Evolutionary conservation across 2,888 invertebrate species (phyloP).

Genomic region (Automeris io): DNA sequence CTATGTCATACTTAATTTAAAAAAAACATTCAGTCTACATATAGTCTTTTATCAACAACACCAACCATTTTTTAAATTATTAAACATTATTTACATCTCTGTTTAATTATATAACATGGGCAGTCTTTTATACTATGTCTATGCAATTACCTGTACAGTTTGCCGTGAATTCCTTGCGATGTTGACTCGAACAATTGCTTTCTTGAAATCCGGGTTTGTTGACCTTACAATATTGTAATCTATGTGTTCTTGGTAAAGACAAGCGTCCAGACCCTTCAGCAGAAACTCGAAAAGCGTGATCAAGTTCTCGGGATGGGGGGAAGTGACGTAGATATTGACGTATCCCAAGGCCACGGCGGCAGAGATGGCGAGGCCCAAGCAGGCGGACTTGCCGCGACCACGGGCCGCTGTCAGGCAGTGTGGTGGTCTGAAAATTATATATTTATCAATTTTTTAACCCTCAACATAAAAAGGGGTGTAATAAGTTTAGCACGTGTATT

Average conservation of each 20-base stretch:
- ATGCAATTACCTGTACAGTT: slow-evolving; percentile 89
- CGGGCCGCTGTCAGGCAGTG: slow-evolving; percentile 97
- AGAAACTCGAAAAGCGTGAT: slow-evolving; percentile 98
- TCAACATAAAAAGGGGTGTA: no score
- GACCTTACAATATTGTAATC: slow-evolving; percentile 97
- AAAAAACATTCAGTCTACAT: no score
- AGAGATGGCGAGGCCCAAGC: slow-evolving; percentile 94
- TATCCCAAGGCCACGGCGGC: slow-evolving; percentile 90
- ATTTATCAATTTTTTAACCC: no score
- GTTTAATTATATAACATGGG: no score
- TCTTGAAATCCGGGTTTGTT: slow-evolving; percentile 96
- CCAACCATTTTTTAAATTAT: no score
- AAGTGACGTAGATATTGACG: slow-evolving; percentile 97
- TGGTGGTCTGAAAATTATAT: slow-evolving; percentile 82
- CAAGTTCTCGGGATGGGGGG: slow-evolving; percentile 98
- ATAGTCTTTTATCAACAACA: no score
- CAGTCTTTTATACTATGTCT: no score
- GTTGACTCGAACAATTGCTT: slow-evolving; percentile 95
- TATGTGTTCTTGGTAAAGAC: slow-evolving; percentile 96
- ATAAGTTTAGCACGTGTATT: no score
- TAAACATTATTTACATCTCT: no score
- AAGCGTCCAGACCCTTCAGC: slow-evolving; percentile 92
- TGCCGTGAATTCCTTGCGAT: slow-evolving; percentile 93
- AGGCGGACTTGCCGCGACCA: slow-evolving; percentile 98
- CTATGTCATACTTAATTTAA: no score